Conservation (phyloP, 2,888 invertebrate genomes). For the Diploptera punctata region DNA sequence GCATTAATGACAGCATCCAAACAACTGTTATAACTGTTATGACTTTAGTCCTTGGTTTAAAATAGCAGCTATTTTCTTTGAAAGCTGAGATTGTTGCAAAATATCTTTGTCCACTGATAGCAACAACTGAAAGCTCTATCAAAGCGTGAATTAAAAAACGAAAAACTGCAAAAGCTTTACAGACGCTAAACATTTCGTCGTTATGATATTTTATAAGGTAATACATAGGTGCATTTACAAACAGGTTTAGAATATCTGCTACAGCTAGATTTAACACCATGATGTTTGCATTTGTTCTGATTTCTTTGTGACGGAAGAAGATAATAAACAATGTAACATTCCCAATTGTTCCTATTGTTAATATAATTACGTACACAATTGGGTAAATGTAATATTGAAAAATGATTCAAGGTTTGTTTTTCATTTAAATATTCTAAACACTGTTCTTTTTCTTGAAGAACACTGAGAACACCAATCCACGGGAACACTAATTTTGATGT, state of each 20-base stretch:
- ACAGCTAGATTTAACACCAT: neutral
- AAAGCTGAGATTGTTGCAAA: neutral
- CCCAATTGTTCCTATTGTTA: neutral
- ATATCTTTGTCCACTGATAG: neutral
- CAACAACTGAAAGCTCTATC: neutral
- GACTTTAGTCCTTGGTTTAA: neutral
- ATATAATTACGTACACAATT: neutral
- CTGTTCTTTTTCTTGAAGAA: too few relatives aligned
- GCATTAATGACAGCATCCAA: neutral
- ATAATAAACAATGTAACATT: neutral
- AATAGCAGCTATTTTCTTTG: neutral
- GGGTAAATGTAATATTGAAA: conserved; percentile 1
- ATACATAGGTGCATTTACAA: neutral
- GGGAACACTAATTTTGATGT: too few relatives aligned
- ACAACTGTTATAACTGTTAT: neutral
- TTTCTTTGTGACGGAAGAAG: neutral
- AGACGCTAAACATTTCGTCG: neutral
- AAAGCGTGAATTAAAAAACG: neutral
- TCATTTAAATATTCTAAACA: too few relatives aligned
- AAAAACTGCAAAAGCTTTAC: neutral
- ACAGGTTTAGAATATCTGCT: neutral
- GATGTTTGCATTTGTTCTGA: neutral
- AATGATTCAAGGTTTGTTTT: too few relatives aligned
- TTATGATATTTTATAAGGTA: neutral
- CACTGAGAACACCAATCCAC: too few relatives aligned